phyloP scores from a whole-genome alignment of 2,797 vertebrate genomes.

The Alfaro cultratus region DNA sequence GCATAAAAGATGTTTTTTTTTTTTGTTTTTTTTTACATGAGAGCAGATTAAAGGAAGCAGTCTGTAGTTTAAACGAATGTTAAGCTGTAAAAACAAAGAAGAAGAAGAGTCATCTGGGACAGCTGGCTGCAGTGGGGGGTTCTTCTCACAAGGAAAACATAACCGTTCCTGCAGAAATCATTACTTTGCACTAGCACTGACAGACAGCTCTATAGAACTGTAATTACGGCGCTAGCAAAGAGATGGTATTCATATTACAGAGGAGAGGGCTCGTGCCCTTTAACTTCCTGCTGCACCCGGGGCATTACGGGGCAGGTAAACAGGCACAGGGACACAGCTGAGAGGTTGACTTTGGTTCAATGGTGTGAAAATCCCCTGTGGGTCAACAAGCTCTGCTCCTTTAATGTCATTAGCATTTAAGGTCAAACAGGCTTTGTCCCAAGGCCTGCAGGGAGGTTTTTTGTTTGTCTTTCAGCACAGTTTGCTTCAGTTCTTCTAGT shows the following conservation, averaged over 20 bases:
- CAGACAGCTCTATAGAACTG: slow-evolving; percentile 55
- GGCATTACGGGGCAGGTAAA: slow-evolving; percentile 35
- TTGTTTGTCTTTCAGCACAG: slow-evolving; percentile 18
- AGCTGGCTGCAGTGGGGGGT: slow-evolving; percentile 33
- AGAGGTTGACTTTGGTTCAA: slow-evolving; percentile 63
- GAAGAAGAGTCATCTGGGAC: slow-evolving; percentile 34
- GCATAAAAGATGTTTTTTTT: background rate
- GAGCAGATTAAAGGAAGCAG: background rate
- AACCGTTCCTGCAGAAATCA: slow-evolving; percentile 37
- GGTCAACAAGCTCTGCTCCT: slow-evolving; percentile 69
- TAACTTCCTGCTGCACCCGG: slow-evolving; percentile 30
- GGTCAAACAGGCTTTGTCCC: slow-evolving; percentile 67
- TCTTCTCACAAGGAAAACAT: slow-evolving; percentile 26
- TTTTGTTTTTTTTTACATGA: slow-evolving; percentile 4
- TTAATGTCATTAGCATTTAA: slow-evolving; percentile 75
- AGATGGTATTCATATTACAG: slow-evolving; percentile 65
- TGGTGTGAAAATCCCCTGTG: slow-evolving; percentile 76
- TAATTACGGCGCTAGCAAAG: slow-evolving; percentile 53
- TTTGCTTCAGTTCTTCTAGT: slow-evolving; percentile 1
- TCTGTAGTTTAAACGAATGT: slow-evolving; percentile 21
- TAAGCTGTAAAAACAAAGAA: slow-evolving; percentile 17
- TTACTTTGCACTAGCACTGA: slow-evolving; percentile 40
- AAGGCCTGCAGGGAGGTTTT: slow-evolving; percentile 24
- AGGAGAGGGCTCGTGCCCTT: slow-evolving; percentile 57
- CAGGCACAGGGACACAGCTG: slow-evolving; percentile 40